A percentile compares a stretch with the other conserved stretches of the same genome.
Conservation (phyloP, 2,888 invertebrate species). For the Oxystoma pomonae region DNA sequence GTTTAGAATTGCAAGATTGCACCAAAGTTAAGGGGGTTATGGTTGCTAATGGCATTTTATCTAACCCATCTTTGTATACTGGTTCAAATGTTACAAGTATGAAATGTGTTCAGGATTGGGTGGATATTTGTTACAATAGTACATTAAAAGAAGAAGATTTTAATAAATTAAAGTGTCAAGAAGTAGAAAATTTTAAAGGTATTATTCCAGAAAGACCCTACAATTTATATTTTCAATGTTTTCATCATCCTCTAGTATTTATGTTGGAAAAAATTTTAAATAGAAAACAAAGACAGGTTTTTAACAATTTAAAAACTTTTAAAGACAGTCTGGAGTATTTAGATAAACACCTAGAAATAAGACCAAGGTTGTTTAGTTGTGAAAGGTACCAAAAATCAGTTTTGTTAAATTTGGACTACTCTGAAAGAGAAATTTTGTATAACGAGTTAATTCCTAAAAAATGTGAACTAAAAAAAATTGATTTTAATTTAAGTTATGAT, state of each 20-base stretch:
- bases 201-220: conserved; percentile 54
- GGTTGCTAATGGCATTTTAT: conserved; percentile 85
- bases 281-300: conserved; percentile 66
- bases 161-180: conserved; percentile 13
- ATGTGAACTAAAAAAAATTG: conserved; percentile 8
- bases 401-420: conserved; percentile 34
- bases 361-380: conserved; percentile 40
- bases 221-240: conserved; percentile 70
- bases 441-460: conserved; percentile 28
- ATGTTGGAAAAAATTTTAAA: conserved; percentile 85
- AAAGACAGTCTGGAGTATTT: conserved; percentile 69
- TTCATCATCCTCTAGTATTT: conserved; percentile 95
- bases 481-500: conserved; percentile 23
- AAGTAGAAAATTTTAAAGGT: conserved; percentile 12
- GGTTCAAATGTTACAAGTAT: conserved; percentile 67
- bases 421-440: conserved; percentile 31
- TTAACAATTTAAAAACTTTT: conserved; percentile 72
- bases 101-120: conserved; percentile 79
- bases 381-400: conserved; percentile 33
- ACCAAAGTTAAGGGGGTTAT: conserved; percentile 84
- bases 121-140: conserved; percentile 60
- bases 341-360: conserved; percentile 53
- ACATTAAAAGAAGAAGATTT: conserved; percentile 39
- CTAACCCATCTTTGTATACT: conserved; percentile 87
- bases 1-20: conserved; percentile 57